Evolutionary conservation across 2,888 invertebrate species (phyloP), one percentile per base, ranked within the genome.

Genomic region (Crocallis elinguaria): DNA sequence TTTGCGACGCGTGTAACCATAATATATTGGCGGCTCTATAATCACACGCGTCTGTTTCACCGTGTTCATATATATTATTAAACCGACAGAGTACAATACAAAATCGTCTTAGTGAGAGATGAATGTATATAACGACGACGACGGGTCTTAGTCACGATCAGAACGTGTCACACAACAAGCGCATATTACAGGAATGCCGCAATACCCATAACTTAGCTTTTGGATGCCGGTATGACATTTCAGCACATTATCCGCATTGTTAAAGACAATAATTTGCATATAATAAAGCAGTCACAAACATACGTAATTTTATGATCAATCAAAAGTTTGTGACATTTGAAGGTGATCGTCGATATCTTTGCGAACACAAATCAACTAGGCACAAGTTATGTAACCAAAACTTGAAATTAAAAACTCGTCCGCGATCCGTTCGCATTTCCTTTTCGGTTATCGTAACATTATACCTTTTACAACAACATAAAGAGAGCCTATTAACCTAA

Each of bases 51-150:
- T 37, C 29, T 12, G 14, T 12, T 44, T 37, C 16, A 69, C 64
- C 65, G 68, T 61, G 58, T 66, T 60, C 64, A 65, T 71, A 72
- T 67, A 67, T 65, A 60, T 67, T 64, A 68, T 62, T 39, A 35
- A 27, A 19, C 13, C 14, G 33, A 19, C 33, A 17, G 19, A 32
- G 8, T 60, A 68, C 64, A 72, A 69, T 62, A 68, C 64, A 72
- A 69, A 62, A 73, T 71, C 65, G 59, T 56, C 55, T 69, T 64
- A 68, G 66, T 62, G 62, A 66, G 71, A 64, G 69, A 71, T 70
- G 30, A 39, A 64, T 58, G 64, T 68, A 60, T 64, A 38, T 27
- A 17, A 43, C 33, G 9, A 21, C 27, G 30, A 5, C 37, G 35
- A 13, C 39, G 39, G 16, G 29, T 21, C 41, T 52, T 41, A 45